Base-by-base conservation (phyloP, 2,888 invertebrate species). In the Lypha dubia region DNA sequence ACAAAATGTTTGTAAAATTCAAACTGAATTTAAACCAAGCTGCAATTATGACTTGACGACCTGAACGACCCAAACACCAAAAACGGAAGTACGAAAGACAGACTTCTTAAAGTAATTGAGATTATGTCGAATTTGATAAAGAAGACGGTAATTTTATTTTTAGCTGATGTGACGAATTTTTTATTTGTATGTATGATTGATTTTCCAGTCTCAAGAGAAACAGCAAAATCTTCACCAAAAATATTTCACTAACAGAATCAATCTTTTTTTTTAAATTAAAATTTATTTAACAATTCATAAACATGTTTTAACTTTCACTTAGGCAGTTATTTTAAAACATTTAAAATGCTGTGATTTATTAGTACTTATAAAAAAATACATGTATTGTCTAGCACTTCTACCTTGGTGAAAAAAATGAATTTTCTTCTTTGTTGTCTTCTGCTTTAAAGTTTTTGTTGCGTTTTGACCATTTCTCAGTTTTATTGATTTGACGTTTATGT, bases 111-210 rank as follows among this genome's bases (percentile, higher is more conserved):
- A 83, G 38, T 68, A 46, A 65, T 71, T 63, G 53, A 53, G 44
- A 53, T 74, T 22, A 46, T 73, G 28, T 24, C 38, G 62, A 77
- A 41, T 67, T 28, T 60, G 73, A 44, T 71, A 51, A 46, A 49
- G 41, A 67, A 76, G 76, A 80, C 67, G 35, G 56, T 76, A 63
- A 62, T 77, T 79, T 86, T 86, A 87, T 86, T 86, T 87, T 83
- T 86, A 86, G 86, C 83, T 74, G 35, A 82, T 86, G 77, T 87
- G 83, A 86, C 81, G 79, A 86, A 75, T 83, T 76, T 58, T 20
- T 68, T 68, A 53, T 67, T 60, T 74, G 38, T n/a, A 53, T 46
- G 70, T 63, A 68, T 70, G 51, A 60, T 24, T 22, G n/a, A 38
- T 82, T 58, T 58, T 32, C 41, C 46, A 74, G 20, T 68, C 17